A percentile compares a stretch with the other conserved stretches of the same genome.
phyloP scores from a whole-genome alignment of 1,140 invertebrate species.

The Pseudomyrmex gracilis region DNA sequence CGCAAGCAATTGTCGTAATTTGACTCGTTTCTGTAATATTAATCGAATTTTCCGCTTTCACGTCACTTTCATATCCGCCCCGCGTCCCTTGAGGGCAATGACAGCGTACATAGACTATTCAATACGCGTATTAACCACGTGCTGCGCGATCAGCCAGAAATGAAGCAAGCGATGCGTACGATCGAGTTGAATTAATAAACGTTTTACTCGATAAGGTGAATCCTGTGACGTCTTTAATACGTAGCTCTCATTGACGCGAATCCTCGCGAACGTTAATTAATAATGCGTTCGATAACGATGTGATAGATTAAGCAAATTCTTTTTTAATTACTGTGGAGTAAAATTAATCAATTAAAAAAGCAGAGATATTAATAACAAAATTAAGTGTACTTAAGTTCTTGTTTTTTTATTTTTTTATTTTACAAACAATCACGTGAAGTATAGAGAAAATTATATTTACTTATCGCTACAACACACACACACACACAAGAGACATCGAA shows the following conservation, averaged over 20 bases:
- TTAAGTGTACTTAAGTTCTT: slow-evolving; percentile 17
- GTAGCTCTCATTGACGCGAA: slow-evolving; percentile 22
- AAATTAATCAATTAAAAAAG: slow-evolving; percentile 50
- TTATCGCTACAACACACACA: too few relatives aligned
- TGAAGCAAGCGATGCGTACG: slow-evolving; percentile 48
- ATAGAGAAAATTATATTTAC: too few relatives aligned
- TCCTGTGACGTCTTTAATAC: slow-evolving; percentile 28
- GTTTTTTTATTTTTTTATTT: neutral
- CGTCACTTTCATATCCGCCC: slow-evolving; percentile 48
- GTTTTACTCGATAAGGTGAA: slow-evolving; percentile 59
- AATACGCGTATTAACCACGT: slow-evolving; percentile 33
- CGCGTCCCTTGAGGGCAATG: slow-evolving; percentile 41
- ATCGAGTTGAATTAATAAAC: slow-evolving; percentile 54
- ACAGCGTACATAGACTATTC: slow-evolving; percentile 26
- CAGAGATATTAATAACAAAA: neutral
- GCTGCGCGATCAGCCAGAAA: slow-evolving; percentile 41
- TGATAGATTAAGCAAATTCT: slow-evolving; percentile 36
- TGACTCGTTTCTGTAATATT: slow-evolving; percentile 36
- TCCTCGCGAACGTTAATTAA: slow-evolving; percentile 43
- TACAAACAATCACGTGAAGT: too few relatives aligned
- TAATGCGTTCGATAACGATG: slow-evolving; percentile 16
- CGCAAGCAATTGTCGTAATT: slow-evolving; percentile 29
- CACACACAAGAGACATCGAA: too few relatives aligned
- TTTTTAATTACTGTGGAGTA: neutral
- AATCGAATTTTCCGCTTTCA: slow-evolving; percentile 57